These are phyloP conservation scores for Marisa cornuarietis DNA, from an alignment of 1,140 invertebrate genomes.

Conservation along the genomic window DNA sequence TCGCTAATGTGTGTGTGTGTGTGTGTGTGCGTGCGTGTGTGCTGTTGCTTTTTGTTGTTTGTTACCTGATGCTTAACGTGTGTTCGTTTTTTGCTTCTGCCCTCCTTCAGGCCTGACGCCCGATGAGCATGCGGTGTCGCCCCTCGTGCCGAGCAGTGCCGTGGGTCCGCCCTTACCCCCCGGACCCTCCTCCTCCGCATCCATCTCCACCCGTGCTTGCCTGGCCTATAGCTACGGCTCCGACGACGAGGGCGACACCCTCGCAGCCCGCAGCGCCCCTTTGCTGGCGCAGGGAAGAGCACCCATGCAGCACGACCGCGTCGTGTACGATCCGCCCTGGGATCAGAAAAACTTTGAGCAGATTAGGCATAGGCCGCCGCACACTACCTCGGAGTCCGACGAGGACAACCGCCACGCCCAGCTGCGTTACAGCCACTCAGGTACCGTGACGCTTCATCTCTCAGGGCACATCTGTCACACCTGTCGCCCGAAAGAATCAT, in stretches of 20 bases:
- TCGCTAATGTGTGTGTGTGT: not conserved
- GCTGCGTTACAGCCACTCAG: constrained; percentile 35
- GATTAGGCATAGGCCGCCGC: constrained; percentile 2
- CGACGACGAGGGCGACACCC: constrained; percentile 55
- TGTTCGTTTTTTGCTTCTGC: constrained; percentile 28
- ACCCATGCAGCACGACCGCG: constrained; percentile 16
- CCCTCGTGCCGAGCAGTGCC: constrained; percentile 30
- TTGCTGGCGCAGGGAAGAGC: constrained; percentile 24
- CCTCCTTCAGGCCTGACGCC: constrained; percentile 48
- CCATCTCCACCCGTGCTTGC: constrained; percentile 12
- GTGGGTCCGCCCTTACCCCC: constrained; percentile 6
- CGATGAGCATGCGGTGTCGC: constrained; percentile 47
- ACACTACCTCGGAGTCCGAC: constrained; percentile 32
- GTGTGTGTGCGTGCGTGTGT: not conserved
- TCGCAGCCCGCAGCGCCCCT: constrained; percentile 21
- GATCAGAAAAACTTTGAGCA: constrained; percentile 33
- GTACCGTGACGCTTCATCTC: constrained; percentile 11
- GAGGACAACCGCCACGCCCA: constrained; percentile 35
- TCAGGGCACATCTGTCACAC: too few species aligned
- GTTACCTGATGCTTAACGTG: constrained; percentile 7
- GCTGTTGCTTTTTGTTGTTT: not conserved
- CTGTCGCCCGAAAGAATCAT: not conserved
- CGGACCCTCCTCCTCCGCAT: constrained; percentile 23
- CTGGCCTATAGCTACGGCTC: constrained; percentile 54
- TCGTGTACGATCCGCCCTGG: constrained; percentile 37